A percentile compares a stretch with the other conserved stretches of the same genome.
These are phyloP conservation scores for Alitta virens DNA, from an alignment of 2,888 invertebrate genomes.

Conservation along the genomic window DNA sequence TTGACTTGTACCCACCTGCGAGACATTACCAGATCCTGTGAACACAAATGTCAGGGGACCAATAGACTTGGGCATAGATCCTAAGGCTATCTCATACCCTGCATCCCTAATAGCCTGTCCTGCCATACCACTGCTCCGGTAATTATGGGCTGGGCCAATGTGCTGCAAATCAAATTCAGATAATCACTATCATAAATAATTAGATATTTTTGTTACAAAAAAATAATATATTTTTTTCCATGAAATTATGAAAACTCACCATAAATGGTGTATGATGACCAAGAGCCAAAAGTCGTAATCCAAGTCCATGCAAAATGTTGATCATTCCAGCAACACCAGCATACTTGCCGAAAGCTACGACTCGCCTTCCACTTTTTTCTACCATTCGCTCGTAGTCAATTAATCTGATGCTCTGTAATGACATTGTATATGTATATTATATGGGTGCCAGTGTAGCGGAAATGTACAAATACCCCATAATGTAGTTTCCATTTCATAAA, in stretches of 20 bases:
- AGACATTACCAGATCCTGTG: conserved; percentile 96
- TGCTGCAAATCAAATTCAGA: conserved; percentile 68
- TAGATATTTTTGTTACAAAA: no score
- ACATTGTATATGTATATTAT: background rate
- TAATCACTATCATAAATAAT: background rate
- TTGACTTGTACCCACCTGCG: conserved; percentile 72
- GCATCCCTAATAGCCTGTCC: conserved; percentile 95
- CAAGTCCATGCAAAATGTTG: conserved; percentile 95
- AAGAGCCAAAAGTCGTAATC: conserved; percentile 85
- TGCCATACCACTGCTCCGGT: conserved; percentile 96
- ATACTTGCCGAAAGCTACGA: conserved; percentile 98
- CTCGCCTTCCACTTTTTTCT: conserved; percentile 81
- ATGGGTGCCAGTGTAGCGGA: background rate
- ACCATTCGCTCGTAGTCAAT: conserved; percentile 97
- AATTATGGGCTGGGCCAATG: conserved; percentile 97
- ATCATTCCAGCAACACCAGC: conserved; percentile 98
- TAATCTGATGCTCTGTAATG: conserved; percentile 79
- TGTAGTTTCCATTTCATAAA: background rate
- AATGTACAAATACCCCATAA: background rate
- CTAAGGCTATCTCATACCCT: conserved; percentile 96
- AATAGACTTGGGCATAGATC: conserved; percentile 94
- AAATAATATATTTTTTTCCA: no score
- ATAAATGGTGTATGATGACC: conserved; percentile 99
- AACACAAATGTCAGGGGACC: conserved; percentile 97
- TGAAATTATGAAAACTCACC: conserved; percentile 65